phyloP scores from a whole-genome alignment of 2,113 vertebrate genomes.

The Accipiter cooperii region DNA sequence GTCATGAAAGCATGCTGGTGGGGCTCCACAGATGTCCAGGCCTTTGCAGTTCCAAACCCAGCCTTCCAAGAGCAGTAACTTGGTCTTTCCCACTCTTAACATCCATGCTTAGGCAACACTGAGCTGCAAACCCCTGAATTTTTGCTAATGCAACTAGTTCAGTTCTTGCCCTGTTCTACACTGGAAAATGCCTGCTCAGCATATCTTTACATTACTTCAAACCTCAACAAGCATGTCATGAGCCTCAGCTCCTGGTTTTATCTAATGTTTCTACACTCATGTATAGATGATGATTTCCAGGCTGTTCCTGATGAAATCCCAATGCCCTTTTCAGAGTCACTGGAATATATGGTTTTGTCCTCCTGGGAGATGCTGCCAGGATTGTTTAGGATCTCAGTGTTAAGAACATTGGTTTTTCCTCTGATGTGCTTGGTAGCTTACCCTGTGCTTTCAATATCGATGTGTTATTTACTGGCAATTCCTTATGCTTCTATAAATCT shows the following conservation, averaged over 20 bases:
- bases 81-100: neutral
- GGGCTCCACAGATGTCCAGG: neutral
- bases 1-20: neutral
- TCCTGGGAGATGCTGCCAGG: neutral
- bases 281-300: neutral
- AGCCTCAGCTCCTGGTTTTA: neutral
- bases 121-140: neutral
- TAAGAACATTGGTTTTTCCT: neutral
- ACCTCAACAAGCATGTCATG: neutral
- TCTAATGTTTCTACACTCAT: neutral
- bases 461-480: constrained; percentile 22
- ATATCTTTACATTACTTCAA: neutral
- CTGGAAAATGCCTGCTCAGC: neutral
- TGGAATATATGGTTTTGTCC: neutral
- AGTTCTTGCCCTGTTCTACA: neutral
- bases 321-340: neutral
- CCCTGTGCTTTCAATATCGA: neutral
- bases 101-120: neutral
- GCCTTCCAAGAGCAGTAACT: neutral
- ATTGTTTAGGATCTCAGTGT: neutral
- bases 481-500: constrained; percentile 21
- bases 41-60: neutral
- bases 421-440: neutral
- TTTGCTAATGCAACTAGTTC: neutral
- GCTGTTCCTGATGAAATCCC: neutral